phyloP scores from a whole-genome alignment of 2,113 vertebrate species.

The Catharus bicknelli region DNA sequence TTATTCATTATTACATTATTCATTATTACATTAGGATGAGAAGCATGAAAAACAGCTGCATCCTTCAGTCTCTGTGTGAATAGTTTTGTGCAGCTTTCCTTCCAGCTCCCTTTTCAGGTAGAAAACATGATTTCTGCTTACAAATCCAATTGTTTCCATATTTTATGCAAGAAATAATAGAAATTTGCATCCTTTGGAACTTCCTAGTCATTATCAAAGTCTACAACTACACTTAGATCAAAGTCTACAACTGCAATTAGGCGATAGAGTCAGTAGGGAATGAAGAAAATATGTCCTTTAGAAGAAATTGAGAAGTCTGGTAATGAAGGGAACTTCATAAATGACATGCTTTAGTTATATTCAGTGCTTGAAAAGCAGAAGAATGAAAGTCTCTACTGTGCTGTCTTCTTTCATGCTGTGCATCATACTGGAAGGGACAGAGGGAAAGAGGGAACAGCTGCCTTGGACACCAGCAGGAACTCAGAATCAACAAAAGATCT shows the following conservation, averaged over 20 bases:
- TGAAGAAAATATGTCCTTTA: background rate
- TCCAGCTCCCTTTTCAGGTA: background rate
- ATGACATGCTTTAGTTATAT: background rate
- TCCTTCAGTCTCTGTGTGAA: background rate
- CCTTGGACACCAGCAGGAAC: background rate
- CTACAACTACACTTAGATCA: background rate
- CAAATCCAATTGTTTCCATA: background rate
- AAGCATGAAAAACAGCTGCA: background rate
- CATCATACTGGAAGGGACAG: background rate
- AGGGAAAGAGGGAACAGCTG: background rate
- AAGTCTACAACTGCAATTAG: background rate
- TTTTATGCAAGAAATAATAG: background rate
- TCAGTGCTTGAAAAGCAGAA: background rate
- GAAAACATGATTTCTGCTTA: conserved; percentile 13
- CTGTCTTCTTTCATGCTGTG: background rate
- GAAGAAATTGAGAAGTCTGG: background rate
- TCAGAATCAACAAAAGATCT: background rate
- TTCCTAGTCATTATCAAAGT: background rate
- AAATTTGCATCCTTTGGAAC: background rate
- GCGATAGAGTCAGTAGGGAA: background rate
- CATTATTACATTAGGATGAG: background rate
- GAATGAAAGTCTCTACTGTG: background rate
- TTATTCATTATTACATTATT: no score
- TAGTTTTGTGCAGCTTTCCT: background rate
- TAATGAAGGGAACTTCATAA: background rate